Base-by-base conservation (phyloP, 23 tunicate genomes). In the Phallusia fumigata region DNA sequence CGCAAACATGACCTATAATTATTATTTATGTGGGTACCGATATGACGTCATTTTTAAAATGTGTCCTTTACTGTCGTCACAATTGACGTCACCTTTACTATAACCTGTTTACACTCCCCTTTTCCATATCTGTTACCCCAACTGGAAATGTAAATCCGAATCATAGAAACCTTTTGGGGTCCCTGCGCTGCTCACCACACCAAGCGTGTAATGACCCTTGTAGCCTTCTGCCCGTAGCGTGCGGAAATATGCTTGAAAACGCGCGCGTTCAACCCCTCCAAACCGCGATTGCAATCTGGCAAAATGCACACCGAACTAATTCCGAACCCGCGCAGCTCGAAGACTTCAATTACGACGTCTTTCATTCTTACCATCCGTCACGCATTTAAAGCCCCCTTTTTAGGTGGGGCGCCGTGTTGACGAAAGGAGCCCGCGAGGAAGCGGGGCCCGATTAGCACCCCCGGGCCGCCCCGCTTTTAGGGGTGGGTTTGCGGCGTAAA, bases 321-420 rank as follows among this genome's bases (percentile, higher is more conserved):
- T 24, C 2, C 16, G 16, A 58, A 8, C 69, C 69, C 11, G 28
- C 28, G 26, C 69, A 58, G n/a, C n/a, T n/a, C n/a, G 15, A 13
- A 51, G 16, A 58, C 69, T 58, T 58, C 69, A 58, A 8, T 58
- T 24, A 24, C 69, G 69, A 40, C 69, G 69, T 58, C 69, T 58
- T 58, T 58, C 69, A 58, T 22, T 24, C 16, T 13, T 22, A 6
- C 69, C 69, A 58, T 58, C 28, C 69, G 69, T 58, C 69, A 58
- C 69, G 69, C 69, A 24, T 24, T 24, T 58, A 58, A 58, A 58
- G 69, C 69, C 69, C 69, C 69, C 69, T 24, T 21, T 58, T 58
- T 58, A 58, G 69, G 69, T 5, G 69, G 28, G 28, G 69, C 69
- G 26, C 69, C 69, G 28, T 58, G 69, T 58, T 58, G 69, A 58